Percentiles rank a stretch among this genome's conserved stretches.
These are phyloP conservation scores for Corvus cornix DNA, from an alignment of 2,113 vertebrate species.

Conservation along the genomic window DNA sequence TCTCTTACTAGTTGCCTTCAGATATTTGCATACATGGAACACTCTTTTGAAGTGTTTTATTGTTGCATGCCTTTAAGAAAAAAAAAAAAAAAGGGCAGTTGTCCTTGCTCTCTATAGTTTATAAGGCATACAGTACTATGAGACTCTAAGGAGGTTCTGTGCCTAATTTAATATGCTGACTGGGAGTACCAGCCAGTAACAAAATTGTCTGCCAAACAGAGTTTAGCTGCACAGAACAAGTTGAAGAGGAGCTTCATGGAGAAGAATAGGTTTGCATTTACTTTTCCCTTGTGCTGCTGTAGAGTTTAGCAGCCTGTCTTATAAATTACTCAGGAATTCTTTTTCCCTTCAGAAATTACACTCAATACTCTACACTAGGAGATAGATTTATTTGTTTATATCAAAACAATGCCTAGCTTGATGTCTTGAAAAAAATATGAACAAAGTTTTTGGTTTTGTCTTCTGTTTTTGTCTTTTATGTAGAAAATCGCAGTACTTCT, in stretches of 20 bases:
- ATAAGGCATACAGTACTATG: neutral
- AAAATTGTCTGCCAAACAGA: neutral
- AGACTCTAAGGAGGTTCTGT: neutral
- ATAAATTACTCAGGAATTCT: neutral
- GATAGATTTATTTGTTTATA: neutral
- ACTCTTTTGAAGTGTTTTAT: neutral
- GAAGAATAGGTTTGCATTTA: neutral
- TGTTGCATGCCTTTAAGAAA: neutral
- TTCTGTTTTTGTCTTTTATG: constrained; percentile 21
- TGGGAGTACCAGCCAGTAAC: neutral
- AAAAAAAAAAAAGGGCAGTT: neutral
- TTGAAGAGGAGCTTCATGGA: neutral
- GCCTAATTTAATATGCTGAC: neutral
- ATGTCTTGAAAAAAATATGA: neutral
- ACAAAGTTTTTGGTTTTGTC: neutral
- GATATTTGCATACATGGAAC: neutral
- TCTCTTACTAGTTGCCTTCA: neutral
- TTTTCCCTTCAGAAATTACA: neutral
- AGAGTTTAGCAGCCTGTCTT: neutral
- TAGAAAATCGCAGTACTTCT: constrained; percentile 66
- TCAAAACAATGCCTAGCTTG: neutral
- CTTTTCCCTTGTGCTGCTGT: neutral
- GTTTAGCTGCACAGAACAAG: neutral
- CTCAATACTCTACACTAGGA: neutral
- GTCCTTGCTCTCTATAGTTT: neutral